A percentile compares a stretch with the other conserved stretches of the same genome.
Evolutionary conservation across 2,888 invertebrate species (phyloP).

Genomic region (Caenorhabditis doughertyi): DNA sequence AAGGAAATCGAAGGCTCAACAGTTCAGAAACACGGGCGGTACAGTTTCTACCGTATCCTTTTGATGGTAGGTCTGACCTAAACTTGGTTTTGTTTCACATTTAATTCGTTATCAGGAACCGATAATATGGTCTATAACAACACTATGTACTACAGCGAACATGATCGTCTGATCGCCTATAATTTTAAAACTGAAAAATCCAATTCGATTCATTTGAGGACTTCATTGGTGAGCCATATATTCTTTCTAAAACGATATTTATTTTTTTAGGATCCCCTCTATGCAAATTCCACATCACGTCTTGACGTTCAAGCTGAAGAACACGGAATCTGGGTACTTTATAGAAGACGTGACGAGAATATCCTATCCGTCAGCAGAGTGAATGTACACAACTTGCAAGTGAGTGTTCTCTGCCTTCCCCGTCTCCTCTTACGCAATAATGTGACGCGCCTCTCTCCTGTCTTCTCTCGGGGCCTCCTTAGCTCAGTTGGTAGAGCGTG

Average conservation of each 20-base stretch:
- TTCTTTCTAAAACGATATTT: not conserved
- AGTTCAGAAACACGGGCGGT: slow-evolving; percentile 57
- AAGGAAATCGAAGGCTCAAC: slow-evolving; percentile 57
- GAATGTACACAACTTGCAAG: slow-evolving; percentile 55
- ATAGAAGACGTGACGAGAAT: slow-evolving; percentile 82
- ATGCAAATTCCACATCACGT: slow-evolving; percentile 84
- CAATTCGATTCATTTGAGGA: slow-evolving; percentile 40
- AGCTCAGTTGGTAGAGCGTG: slow-evolving; percentile 80
- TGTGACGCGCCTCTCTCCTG: not conserved
- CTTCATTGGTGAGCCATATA: slow-evolving; percentile 7
- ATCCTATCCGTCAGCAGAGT: slow-evolving; percentile 65
- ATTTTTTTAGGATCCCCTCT: slow-evolving; percentile 64
- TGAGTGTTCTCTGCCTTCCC: slow-evolving; percentile 6
- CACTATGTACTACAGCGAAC: slow-evolving; percentile 62
- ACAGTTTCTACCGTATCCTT: slow-evolving; percentile 66
- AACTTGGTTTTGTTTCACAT: not conserved
- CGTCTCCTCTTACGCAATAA: not conserved
- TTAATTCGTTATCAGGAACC: slow-evolving; percentile 43
- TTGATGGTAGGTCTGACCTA: slow-evolving; percentile 43
- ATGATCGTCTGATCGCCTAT: slow-evolving; percentile 54
- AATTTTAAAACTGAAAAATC: slow-evolving; percentile 52
- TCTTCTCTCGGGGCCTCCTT: slow-evolving; percentile 57
- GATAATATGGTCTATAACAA: slow-evolving; percentile 64
- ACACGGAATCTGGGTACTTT: slow-evolving; percentile 97
- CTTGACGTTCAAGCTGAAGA: slow-evolving; percentile 96